Evolutionary conservation across 1,140 invertebrate genomes (phyloP).

Genomic region (Eueides isabella): DNA sequence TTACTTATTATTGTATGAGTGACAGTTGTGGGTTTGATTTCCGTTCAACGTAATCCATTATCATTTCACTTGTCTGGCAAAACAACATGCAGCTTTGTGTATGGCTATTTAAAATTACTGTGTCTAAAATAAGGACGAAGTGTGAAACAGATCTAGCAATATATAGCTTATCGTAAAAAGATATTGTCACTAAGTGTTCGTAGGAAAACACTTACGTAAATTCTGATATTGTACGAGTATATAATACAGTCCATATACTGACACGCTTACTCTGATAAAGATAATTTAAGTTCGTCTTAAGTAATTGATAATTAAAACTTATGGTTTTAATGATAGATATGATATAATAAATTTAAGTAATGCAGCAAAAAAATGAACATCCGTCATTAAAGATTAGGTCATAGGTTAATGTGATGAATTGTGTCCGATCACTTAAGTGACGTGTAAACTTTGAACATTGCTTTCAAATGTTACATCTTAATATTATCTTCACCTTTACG

Average conservation of each 20-base stretch:
- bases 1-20: not conserved
- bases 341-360: not conserved
- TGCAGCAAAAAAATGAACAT: not conserved
- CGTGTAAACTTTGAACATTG: not conserved
- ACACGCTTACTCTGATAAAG: not conserved
- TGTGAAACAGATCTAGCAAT: too few species aligned
- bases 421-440: constrained; percentile 1
- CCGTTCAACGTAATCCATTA: too few species aligned
- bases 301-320: not conserved
- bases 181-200: too few species aligned
- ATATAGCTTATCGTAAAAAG: not conserved
- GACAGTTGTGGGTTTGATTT: too few species aligned
- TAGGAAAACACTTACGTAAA: not conserved
- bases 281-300: not conserved
- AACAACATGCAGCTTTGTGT: too few species aligned
- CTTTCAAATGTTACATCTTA: constrained; percentile 9
- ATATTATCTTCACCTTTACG: not conserved
- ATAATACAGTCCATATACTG: not conserved
- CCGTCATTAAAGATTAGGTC: not conserved
- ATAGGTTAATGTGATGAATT: not conserved
- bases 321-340: not conserved
- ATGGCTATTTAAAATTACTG: too few species aligned
- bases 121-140: too few species aligned
- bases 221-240: not conserved
- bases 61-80: too few species aligned